phyloP scores from a whole-genome alignment of 2,888 invertebrate genomes.

The Leucophora obtusa region DNA sequence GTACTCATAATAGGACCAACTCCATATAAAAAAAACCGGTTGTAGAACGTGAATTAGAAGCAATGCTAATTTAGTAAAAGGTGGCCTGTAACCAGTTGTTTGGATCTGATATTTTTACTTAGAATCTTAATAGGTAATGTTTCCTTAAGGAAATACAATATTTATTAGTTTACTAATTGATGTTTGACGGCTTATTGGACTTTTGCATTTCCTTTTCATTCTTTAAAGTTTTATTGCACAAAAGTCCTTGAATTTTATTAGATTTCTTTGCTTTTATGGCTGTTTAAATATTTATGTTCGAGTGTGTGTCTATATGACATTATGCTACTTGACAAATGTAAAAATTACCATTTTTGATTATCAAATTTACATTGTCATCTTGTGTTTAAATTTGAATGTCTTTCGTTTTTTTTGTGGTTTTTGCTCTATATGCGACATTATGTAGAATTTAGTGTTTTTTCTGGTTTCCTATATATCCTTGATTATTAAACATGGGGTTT shows the following conservation, averaged over 20 bases:
- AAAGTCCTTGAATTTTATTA: background rate
- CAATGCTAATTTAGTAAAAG: too few species aligned
- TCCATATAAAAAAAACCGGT: too few species aligned
- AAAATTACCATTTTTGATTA: conserved; percentile 27
- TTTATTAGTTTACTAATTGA: background rate
- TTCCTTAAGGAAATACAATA: too few species aligned
- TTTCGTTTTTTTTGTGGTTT: background rate
- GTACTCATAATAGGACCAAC: too few species aligned
- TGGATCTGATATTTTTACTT: too few species aligned
- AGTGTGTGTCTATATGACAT: background rate
- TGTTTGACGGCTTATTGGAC: background rate
- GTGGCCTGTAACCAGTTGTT: too few species aligned
- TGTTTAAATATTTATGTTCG: background rate
- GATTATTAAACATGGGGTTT: conserved; percentile 13
- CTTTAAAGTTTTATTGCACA: background rate
- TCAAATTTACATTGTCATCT: conserved; percentile 37
- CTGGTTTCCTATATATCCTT: background rate
- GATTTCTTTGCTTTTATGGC: background rate
- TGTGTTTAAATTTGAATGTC: conserved; percentile 13
- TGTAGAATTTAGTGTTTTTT: background rate
- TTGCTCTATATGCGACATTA: background rate
- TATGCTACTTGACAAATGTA: background rate
- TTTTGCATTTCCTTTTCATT: background rate
- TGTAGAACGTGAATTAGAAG: too few species aligned
- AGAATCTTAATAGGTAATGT: too few species aligned